Evolutionary conservation across 1,140 invertebrate genomes (phyloP).

Genomic region (Pseudomyrmex dendroicus): DNA sequence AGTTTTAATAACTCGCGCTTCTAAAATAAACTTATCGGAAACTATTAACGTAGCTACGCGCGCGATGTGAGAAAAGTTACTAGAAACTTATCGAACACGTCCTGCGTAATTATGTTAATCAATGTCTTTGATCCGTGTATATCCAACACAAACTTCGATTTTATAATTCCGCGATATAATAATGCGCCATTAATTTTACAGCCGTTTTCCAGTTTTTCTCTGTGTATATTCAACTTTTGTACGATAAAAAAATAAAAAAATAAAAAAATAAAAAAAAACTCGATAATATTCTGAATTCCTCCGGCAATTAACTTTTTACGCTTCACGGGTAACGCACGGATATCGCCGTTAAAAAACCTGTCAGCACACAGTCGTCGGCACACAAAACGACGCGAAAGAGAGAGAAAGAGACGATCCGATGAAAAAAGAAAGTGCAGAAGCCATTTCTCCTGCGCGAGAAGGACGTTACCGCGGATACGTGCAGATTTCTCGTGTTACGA

Average conservation of each 20-base stretch:
- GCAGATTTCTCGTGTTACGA: slow-evolving; percentile 62
- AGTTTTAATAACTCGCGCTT: no score
- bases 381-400: slow-evolving; percentile 24
- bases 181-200: not conserved
- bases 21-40: no score
- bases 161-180: not conserved
- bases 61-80: no score
- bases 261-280: slow-evolving; percentile 18
- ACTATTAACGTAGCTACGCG: no score
- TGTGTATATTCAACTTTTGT: not conserved
- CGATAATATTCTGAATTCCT: slow-evolving; percentile 13
- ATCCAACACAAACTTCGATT: not conserved
- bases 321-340: slow-evolving; percentile 1
- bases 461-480: slow-evolving; percentile 1
- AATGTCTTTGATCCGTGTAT: not conserved
- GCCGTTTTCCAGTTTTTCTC: not conserved
- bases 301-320: slow-evolving; percentile 44
- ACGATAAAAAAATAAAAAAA: no score
- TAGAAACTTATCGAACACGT: no score
- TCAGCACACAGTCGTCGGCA: slow-evolving; percentile 28
- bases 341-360: slow-evolving; percentile 45
- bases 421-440: slow-evolving; percentile 59
- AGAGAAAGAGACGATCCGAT: slow-evolving; percentile 45
- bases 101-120: no score
- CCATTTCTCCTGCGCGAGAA: slow-evolving; percentile 37